Evolutionary conservation across 2,888 invertebrate genomes (phyloP).

Genomic region (Mimachlamys varia): DNA sequence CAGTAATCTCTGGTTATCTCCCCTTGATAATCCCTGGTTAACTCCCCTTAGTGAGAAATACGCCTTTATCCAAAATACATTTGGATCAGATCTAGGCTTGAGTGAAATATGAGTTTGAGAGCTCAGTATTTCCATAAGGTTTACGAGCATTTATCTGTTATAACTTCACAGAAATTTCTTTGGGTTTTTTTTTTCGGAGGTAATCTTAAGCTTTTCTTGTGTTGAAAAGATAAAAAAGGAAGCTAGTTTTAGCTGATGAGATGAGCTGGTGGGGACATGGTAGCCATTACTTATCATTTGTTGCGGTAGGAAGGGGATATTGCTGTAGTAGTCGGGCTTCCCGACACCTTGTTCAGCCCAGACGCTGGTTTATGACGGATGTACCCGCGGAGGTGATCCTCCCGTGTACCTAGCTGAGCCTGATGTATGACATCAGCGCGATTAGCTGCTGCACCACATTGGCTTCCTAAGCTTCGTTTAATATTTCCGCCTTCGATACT

Average conservation of each 20-base stretch:
- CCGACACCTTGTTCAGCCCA: not conserved
- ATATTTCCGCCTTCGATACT: not conserved
- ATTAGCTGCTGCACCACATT: not conserved
- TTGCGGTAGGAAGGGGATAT: not conserved
- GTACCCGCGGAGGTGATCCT: slow-evolving; percentile 29
- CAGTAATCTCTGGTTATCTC: not conserved
- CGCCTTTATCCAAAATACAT: not conserved
- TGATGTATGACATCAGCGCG: slow-evolving; percentile 5
- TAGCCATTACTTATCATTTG: slow-evolving; percentile 27
- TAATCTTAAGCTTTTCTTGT: slow-evolving; percentile 36
- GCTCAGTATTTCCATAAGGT: not conserved
- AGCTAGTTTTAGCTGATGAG: slow-evolving; percentile 22
- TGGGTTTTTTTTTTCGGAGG: not conserved
- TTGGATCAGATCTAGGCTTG: not conserved
- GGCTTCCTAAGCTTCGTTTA: slow-evolving; percentile 22
- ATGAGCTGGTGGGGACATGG: not conserved
- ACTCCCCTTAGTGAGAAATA: not conserved
- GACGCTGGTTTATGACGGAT: slow-evolving; percentile 5
- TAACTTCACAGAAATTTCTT: not conserved
- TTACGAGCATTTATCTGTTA: slow-evolving; percentile 24
- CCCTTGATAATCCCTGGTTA: not conserved
- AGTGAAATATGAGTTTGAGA: not conserved
- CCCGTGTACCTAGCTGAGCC: not conserved
- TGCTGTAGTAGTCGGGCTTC: slow-evolving; percentile 6
- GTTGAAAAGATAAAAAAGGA: slow-evolving; percentile 15